These are phyloP conservation scores for Siniperca knerii DNA, from an alignment of 2,113 vertebrate species.

Conservation along the genomic window DNA sequence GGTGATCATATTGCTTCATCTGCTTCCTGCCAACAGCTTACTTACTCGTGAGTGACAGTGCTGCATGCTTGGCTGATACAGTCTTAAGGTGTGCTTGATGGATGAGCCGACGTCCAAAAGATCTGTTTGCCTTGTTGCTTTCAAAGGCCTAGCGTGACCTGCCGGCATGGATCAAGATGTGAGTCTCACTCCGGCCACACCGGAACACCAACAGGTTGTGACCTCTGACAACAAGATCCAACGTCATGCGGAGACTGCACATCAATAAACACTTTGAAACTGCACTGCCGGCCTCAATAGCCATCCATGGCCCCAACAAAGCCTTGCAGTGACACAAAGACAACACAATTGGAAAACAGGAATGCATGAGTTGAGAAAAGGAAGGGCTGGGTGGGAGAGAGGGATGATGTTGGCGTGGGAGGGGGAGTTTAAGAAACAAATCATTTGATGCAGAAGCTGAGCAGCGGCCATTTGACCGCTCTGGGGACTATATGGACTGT, in stretches of 20 bases:
- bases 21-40: conserved; percentile 72
- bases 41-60: conserved; percentile 79
- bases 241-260: conserved; percentile 62
- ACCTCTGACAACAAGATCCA: conserved; percentile 83
- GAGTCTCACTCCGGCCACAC: conserved; percentile 81
- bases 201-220: conserved; percentile 85
- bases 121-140: conserved; percentile 88
- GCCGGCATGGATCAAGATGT: conserved; percentile 86
- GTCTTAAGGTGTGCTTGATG: conserved; percentile 81
- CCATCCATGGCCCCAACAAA: conserved; percentile 63
- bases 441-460: conserved; percentile 81
- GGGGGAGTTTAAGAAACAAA: conserved; percentile 66
- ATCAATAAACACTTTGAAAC: conserved; percentile 74
- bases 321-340: conserved; percentile 72
- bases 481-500: conserved; percentile 82
- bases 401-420: conserved; percentile 34
- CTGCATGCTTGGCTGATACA: conserved; percentile 83
- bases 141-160: conserved; percentile 85
- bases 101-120: conserved; percentile 85
- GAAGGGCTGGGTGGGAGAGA: conserved; percentile 41
- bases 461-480: conserved; percentile 82
- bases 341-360: conserved; percentile 85
- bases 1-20: background rate
- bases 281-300: conserved; percentile 41
- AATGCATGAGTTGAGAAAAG: conserved; percentile 79